phyloP scores from a whole-genome alignment of 92 coral and sea anemone genomes.

The Meandrina meandrites region DNA sequence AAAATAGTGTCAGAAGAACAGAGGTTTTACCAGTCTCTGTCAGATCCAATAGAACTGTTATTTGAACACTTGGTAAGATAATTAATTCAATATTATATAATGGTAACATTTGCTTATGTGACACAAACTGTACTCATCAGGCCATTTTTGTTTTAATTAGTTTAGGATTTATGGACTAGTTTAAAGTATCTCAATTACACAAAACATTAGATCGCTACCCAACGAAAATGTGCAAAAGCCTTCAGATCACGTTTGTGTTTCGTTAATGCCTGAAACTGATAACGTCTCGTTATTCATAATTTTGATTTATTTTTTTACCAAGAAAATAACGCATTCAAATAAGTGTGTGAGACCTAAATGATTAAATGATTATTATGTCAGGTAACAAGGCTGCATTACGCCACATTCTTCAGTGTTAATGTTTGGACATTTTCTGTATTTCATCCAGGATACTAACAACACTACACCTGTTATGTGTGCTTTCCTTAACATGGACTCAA shows the following conservation, averaged over 20 bases:
- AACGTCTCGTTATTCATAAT: too few species aligned
- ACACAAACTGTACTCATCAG: neutral
- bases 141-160: neutral
- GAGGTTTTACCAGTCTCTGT: slow-evolving; percentile 55
- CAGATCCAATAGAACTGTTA: slow-evolving; percentile 70
- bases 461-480: slow-evolving; percentile 64
- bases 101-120: neutral
- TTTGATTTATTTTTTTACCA: too few species aligned
- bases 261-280: too few species aligned
- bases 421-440: neutral
- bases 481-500: slow-evolving; percentile 69
- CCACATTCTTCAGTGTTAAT: too few species aligned
- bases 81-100: neutral
- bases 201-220: too few species aligned
- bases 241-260: too few species aligned
- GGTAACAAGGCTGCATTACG: neutral
- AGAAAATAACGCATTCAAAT: neutral
- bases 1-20: slow-evolving; percentile 51
- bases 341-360: neutral
- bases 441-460: slow-evolving; percentile 58
- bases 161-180: neutral
- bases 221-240: too few species aligned
- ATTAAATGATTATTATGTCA: neutral
- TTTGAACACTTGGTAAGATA: slow-evolving; percentile 78
- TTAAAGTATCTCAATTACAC: too few species aligned